These are phyloP conservation scores for Athene cunicularia DNA, from an alignment of 2,113 vertebrate genomes.

Conservation along the genomic window DNA sequence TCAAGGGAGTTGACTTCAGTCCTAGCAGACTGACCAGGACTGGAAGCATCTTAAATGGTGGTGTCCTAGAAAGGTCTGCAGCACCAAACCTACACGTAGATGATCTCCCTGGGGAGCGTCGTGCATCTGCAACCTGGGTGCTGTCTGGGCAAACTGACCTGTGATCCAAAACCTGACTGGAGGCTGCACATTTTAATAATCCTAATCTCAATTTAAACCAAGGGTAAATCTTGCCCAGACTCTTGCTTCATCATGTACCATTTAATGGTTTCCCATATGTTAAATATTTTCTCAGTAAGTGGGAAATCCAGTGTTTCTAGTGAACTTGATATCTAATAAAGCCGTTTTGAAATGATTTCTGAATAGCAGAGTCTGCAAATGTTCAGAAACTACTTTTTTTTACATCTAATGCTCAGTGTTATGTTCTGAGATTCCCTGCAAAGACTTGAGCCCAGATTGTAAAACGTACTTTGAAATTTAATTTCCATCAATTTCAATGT, in stretches of 20 bases:
- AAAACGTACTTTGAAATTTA: slow-evolving; percentile 34
- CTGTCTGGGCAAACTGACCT: neutral
- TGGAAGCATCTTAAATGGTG: neutral
- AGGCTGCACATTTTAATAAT: neutral
- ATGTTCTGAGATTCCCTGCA: neutral
- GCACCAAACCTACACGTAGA: neutral
- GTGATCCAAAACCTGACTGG: neutral
- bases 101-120: neutral
- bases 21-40: neutral
- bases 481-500: slow-evolving; percentile 15
- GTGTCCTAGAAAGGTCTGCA: neutral
- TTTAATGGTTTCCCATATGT: neutral
- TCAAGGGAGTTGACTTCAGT: neutral
- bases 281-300: slow-evolving; percentile 10
- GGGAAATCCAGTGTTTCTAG: neutral
- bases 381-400: neutral
- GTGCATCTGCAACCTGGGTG: neutral
- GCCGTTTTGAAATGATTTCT: neutral
- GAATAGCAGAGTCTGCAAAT: neutral
- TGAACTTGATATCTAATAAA: neutral
- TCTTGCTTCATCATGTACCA: neutral
- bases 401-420: neutral
- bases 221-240: neutral
- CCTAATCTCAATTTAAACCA: neutral
- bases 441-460: neutral